Evolutionary conservation across 2,888 invertebrate species (phyloP).

Genomic region (Holacanthella duospinosa): DNA sequence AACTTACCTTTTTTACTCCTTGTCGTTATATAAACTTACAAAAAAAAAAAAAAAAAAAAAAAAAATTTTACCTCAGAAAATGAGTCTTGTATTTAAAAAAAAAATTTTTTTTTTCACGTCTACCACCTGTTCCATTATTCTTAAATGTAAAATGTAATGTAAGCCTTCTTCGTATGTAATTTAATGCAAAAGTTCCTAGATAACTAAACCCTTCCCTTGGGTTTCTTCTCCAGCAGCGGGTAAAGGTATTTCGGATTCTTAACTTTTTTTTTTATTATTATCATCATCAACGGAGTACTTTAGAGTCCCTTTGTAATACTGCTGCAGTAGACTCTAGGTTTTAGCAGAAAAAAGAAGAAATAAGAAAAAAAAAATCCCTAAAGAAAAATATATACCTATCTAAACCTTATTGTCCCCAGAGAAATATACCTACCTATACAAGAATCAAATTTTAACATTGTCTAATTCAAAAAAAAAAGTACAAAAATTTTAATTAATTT

Average conservation of each 20-base stretch:
- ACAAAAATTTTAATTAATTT: not conserved
- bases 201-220: not conserved
- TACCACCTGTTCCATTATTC: conserved; percentile 21
- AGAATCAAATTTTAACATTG: not conserved
- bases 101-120: conserved; percentile 12
- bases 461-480: not conserved
- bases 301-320: too few species aligned
- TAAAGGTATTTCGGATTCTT: not conserved
- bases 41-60: too few species aligned
- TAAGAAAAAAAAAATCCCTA: not conserved
- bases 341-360: not conserved
- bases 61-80: too few species aligned
- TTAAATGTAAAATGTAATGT: too few species aligned
- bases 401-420: not conserved
- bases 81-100: not conserved
- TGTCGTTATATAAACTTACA: too few species aligned
- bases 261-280: not conserved
- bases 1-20: too few species aligned
- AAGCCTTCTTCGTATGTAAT: not conserved
- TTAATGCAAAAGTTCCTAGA: not conserved
- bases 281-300: not conserved
- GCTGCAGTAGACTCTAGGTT: not conserved
- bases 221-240: not conserved
- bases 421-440: not conserved
- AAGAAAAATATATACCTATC: not conserved